Evolutionary conservation across 1,140 invertebrate genomes (phyloP), one percentile per base, ranked within the genome.

Genomic region (Diabrotica virgifera): DNA sequence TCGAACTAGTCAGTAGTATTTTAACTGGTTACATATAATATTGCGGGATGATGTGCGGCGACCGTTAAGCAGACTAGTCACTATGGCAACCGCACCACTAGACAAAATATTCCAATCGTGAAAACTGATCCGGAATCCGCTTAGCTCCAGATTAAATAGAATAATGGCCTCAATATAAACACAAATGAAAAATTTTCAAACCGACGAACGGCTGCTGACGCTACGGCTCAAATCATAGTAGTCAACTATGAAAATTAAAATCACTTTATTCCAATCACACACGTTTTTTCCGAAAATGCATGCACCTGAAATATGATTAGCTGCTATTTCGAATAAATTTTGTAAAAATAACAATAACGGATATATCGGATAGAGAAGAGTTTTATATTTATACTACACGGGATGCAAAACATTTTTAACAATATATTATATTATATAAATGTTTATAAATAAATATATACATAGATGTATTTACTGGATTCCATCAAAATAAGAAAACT

Each of bases 131-230:
- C 59, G 60, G 58, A 71, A 71, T 71, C 70, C 70, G 70, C 68
- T 71, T 65, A 70, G 67, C 63, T 38, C 59, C 64, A 71, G 70
- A 71, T 71, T 71, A 71, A 71, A 71, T 69, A 69, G 70, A 71
- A 71, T 71, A 71, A 71, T 69, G 53, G 67, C 65, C 67, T 58
- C 63, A 69, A 69, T 69, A 71, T 69, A 69, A 63, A 63, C 68
- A 67, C 60, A 66, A 69, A 69, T 59, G 67, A 61, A 71, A 71
- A 71, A 69, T 71, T 66, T 68, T 65, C 40, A 46, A 46, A 46
- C 40, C 40, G n/a, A 46, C 40, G 40, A 46, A n/a, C 40, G 40
- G n/a, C 40, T 46, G 11, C 40, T n/a, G 40, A 46, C 68, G 59
- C 68, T n/a, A n/a, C n/a, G n/a, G n/a, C n/a, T 63, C 1, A 24